Percentiles rank a stretch among this genome's conserved stretches.
Evolutionary conservation across 1,140 invertebrate species (phyloP).

Genomic region (Pogonognathellus flavescens): DNA sequence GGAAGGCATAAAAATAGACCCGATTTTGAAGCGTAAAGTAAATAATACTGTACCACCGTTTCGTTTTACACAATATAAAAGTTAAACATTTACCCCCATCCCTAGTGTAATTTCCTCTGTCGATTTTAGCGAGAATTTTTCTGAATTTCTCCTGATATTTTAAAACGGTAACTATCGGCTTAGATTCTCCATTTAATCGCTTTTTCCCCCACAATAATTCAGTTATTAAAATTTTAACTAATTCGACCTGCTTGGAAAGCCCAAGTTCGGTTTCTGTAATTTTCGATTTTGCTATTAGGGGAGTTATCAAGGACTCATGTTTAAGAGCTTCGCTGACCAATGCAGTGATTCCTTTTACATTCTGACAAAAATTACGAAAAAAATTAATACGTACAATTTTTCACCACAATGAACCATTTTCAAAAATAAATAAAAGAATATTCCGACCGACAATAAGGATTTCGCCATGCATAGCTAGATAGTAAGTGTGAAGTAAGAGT

Average conservation of each 20-base stretch:
- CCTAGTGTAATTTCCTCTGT: constrained; percentile 45
- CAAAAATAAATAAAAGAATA: too few species aligned
- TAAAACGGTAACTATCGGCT: constrained; percentile 78
- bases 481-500: too few species aligned
- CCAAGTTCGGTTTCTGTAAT: constrained; percentile 78
- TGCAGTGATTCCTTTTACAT: constrained; percentile 79
- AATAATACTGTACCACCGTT: background rate
- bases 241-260: constrained; percentile 75
- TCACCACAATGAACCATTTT: too few species aligned
- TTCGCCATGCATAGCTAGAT: too few species aligned
- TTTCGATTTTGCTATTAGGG: constrained; percentile 73
- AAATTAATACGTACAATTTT: constrained; percentile 59
- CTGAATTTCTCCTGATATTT: constrained; percentile 73
- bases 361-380: constrained; percentile 74
- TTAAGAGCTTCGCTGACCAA: constrained; percentile 81
- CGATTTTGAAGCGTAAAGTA: background rate
- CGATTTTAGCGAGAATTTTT: constrained; percentile 59
- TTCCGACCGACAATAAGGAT: too few species aligned
- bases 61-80: background rate
- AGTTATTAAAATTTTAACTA: constrained; percentile 82
- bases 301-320: constrained; percentile 76
- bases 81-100: constrained; percentile 9
- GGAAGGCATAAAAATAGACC: constrained; percentile 12
- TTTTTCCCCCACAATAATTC: constrained; percentile 86
- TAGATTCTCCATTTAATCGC: constrained; percentile 77